Base-by-base conservation (phyloP, 2,113 vertebrate species). In the Vanacampus margaritifer region DNA sequence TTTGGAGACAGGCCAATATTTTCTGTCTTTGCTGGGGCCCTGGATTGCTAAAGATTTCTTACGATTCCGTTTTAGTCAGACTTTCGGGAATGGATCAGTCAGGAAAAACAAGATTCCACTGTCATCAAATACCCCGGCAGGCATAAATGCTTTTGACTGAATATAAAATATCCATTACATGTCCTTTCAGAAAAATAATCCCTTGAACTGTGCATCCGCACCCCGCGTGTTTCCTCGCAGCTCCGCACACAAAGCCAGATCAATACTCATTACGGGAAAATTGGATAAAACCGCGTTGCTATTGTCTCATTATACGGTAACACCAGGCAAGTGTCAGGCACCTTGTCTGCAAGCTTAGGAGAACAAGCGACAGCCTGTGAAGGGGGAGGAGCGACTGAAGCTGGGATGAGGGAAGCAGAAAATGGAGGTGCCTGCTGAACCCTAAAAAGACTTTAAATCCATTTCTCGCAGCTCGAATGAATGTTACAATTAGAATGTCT, bases 301-400 rank as follows among this genome's bases (percentile, higher is more conserved):
- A 64, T 78, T 71, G 80, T 83, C 81, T 87, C 78, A 84, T 87
- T 87, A 85, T 73, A 63, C 58, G 46, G 65, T 23, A 51, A 69
- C 58, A 78, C 50, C 21, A 45, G 64, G 61, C 35, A 45, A 74
- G 72, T 50, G 76, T 54, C 48, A 66, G 67, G 60, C 72, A 65
- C 61, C 60, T 69, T 50, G 62, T 66, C 75, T 68, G 71, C 77
- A 78, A 51, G 80, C 74, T 62, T 78, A 45, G 67, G 80, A 74
- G 77, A 86, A 71, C 61, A 43, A 69, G 73, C 56, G 79, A 75
- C 69, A 70, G 64, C 36, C n/a, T 61, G 64, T 60, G 65, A 70
- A 69, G 69, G 71, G 69, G 71, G 73, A 68, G 75, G 62, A 65
- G 65, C 66, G 53, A 46, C 45, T 46, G 45, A 46, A 61, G 66